Base-by-base conservation (phyloP, 2,113 vertebrate species). In the Eptatretus burgeri region DNA sequence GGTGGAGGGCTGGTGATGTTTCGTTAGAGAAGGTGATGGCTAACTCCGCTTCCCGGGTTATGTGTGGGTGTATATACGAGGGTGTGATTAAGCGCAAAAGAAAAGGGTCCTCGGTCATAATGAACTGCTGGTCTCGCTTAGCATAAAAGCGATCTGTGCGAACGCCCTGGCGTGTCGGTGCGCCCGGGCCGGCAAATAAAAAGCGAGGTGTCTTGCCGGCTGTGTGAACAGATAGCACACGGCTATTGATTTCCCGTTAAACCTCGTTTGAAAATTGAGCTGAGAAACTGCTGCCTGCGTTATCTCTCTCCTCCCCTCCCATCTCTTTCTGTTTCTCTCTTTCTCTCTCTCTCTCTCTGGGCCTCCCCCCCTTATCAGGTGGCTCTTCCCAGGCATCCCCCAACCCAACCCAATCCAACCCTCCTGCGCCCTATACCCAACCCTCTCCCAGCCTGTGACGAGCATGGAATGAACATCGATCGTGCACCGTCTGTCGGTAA, bases 221-320 rank as follows among this genome's bases (percentile, higher is more conserved):
- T 60, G 56, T 20, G 56, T 60, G 20, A n/a, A 60, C 56, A 60
- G 56, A 60, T 60, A 60, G 56, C 20, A 11, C n/a, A 20, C 56
- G n/a, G n/a, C n/a, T 60, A 60, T 60, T 20, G 56, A 60, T 60
- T 60, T 60, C 56, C 56, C 56, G 56, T 60, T 60, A 60, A n/a
- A 20, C 56, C 56, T 20, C 56, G 56, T 60, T 60, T 17, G 56
- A 20, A 60, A 60, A 60, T 60, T n/a, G 20, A 20, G n/a, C 20
- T n/a, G 20, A 20, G 20, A 60, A 60, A 20, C 20, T n/a, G n/a
- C 56, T 17, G 56, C 56, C 56, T 60, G n/a, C 11, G 56, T 60
- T 60, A 60, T 60, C 56, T 60, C 56, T 20, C 20, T n/a, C 56
- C 20, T 19, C n/a, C n/a, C n/a, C 56, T n/a, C n/a, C 56, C 56